Percentiles rank a stretch among this genome's conserved stretches.
Evolutionary conservation across 2,113 vertebrate species (phyloP).

Genomic region (Phyllopteryx taeniolatus): DNA sequence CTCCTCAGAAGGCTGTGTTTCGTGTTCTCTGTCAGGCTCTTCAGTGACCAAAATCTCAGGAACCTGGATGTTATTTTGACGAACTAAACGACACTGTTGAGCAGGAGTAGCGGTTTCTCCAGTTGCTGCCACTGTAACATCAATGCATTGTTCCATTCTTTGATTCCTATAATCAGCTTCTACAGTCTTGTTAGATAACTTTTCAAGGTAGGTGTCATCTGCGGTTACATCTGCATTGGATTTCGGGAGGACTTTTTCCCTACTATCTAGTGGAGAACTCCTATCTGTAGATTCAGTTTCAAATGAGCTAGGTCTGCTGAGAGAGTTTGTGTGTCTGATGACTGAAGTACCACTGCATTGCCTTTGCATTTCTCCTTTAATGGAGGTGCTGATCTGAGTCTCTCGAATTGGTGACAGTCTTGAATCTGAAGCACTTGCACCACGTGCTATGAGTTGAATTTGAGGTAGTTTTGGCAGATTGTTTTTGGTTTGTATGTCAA

Average conservation of each 20-base stretch:
- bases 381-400: conserved; percentile 66
- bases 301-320: conserved; percentile 88
- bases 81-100: conserved; percentile 85
- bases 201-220: conserved; percentile 60
- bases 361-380: conserved; percentile 80
- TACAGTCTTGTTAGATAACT: conserved; percentile 57
- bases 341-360: conserved; percentile 93
- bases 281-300: conserved; percentile 87
- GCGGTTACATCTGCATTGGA: conserved; percentile 59
- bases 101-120: conserved; percentile 65
- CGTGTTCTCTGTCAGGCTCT: conserved; percentile 89
- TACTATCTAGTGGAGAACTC: conserved; percentile 74
- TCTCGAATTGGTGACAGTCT: conserved; percentile 76
- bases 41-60: conserved; percentile 97
- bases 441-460: conserved; percentile 78
- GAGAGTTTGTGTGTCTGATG: conserved; percentile 95
- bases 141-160: conserved; percentile 65
- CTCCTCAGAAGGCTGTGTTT: conserved; percentile 75
- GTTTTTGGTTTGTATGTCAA: conserved; percentile 69
- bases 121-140: conserved; percentile 41
- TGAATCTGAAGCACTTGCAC: conserved; percentile 69
- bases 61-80: conserved; percentile 96
- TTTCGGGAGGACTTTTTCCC: conserved; percentile 75
- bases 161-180: conserved; percentile 47
- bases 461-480: conserved; percentile 73